A percentile compares a stretch with the other conserved stretches of the same genome.
Evolutionary conservation across 2,113 vertebrate genomes (phyloP).

Genomic region (Scortum barcoo): DNA sequence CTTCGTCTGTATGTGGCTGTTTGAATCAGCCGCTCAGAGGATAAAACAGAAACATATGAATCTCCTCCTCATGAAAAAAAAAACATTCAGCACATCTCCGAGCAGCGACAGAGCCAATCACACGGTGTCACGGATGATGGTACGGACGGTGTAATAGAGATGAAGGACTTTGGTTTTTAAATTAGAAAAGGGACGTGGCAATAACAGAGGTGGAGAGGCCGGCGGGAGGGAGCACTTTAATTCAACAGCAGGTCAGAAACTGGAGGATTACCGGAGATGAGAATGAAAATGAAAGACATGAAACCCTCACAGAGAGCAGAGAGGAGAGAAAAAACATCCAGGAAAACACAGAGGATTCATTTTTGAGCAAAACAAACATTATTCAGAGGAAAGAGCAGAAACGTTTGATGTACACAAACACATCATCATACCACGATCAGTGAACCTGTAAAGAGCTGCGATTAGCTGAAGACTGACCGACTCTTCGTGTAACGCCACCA

Average conservation of each 20-base stretch:
- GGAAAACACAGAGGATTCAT: too few relatives aligned
- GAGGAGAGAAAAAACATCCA: neutral
- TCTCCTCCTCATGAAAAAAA: too few relatives aligned
- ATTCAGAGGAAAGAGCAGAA: neutral
- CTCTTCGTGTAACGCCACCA: too few relatives aligned
- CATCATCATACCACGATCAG: neutral
- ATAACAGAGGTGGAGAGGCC: constrained; percentile 29
- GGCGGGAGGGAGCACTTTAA: neutral
- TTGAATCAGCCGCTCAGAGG: too few relatives aligned
- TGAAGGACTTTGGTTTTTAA: neutral
- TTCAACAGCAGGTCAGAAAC: neutral
- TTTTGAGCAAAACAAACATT: too few relatives aligned
- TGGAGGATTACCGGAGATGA: neutral
- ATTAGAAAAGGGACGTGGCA: constrained; percentile 7
- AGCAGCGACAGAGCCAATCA: neutral
- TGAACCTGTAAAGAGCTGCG: too few relatives aligned
- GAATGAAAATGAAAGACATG: neutral
- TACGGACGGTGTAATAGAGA: too few relatives aligned
- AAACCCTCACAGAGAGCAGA: neutral
- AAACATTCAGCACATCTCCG: too few relatives aligned
- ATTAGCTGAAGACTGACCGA: too few relatives aligned
- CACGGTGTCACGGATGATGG: neutral
- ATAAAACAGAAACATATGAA: too few relatives aligned
- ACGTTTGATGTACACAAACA: neutral
- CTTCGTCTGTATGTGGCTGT: too few relatives aligned